Base-by-base conservation (phyloP, 1,140 invertebrate species). In the Cardiocondyla obscurior region DNA sequence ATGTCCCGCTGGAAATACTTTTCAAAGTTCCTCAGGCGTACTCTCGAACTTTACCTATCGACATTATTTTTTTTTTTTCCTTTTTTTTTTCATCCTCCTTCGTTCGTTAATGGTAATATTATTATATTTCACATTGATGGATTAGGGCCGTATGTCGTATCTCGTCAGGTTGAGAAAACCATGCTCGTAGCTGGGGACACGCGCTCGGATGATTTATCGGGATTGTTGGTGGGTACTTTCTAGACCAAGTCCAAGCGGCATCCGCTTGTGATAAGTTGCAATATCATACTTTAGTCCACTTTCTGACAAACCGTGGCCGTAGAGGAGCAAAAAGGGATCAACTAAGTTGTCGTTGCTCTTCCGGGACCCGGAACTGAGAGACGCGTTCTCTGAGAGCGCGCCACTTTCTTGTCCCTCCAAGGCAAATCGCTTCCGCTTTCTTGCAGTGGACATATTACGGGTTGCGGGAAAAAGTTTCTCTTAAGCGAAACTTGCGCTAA, bases 281-380 rank as follows among this genome's bases (percentile, higher is more conserved):
- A 57, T 79, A 79, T 79, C 74, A 79, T 79, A 79, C 62, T 69
- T 69, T 33, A 46, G 62, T 69, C 74, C 74, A 79, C 74, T 79
- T 79, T 79, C 62, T 19, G 46, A 79, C 74, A 79, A 79, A 79
- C 74, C 74, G 46, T 46, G 16, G 33, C 22, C 46, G 5, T 53
- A n/a, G 19, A 77, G 16, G 30, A 25, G 16, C 42, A 65, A 79
- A 79, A 62, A 79, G 69, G 28, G 53, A 49, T 42, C 77, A 46
- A 81, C 62, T 53, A 73, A 81, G 77, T 81, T 81, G 67, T 81
- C 77, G 67, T 58, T 70, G 55, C 33, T 81, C 33, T 58, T 81
- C 67, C 69, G 28, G 33, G 10, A 22, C 14, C 33, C 60, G 51
- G 51, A 81, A 70, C 51, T 58, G 28, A 46, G 51, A 72, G 42